Evolutionary conservation across 2,888 invertebrate genomes (phyloP).

Genomic region (Liopterus haemorrhoidalis): DNA sequence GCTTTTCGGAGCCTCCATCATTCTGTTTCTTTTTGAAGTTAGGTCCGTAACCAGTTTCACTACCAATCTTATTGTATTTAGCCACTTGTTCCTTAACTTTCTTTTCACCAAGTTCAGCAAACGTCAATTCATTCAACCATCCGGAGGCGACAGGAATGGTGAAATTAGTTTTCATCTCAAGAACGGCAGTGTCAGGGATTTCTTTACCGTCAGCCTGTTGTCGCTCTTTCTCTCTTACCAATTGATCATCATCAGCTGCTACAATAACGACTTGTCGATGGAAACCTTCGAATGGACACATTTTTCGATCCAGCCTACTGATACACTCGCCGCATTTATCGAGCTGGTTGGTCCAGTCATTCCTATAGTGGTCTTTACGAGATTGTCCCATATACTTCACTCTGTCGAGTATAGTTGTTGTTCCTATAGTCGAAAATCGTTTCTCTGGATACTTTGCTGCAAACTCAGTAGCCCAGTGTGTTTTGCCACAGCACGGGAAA

Average conservation of each 20-base stretch:
- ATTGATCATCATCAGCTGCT: slow-evolving; percentile 80
- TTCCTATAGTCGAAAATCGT: slow-evolving; percentile 82
- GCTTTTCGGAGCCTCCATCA: slow-evolving; percentile 25
- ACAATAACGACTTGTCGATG: slow-evolving; percentile 90
- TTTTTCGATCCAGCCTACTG: slow-evolving; percentile 83
- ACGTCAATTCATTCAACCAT: slow-evolving; percentile 74
- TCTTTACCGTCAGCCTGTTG: slow-evolving; percentile 86
- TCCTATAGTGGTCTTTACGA: slow-evolving; percentile 68
- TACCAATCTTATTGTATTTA: slow-evolving; percentile 77
- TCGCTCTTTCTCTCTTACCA: slow-evolving; percentile 71
- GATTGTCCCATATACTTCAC: slow-evolving; percentile 77
- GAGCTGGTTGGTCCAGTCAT: slow-evolving; percentile 82
- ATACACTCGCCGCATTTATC: slow-evolving; percentile 84
- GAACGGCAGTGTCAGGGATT: slow-evolving; percentile 84
- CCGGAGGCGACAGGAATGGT: slow-evolving; percentile 71
- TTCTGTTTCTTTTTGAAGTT: slow-evolving; percentile 40
- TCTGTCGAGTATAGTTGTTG: slow-evolving; percentile 76
- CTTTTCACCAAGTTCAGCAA: slow-evolving; percentile 68
- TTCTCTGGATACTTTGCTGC: slow-evolving; percentile 65
- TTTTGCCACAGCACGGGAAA: slow-evolving; percentile 89
- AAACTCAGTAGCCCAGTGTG: slow-evolving; percentile 79
- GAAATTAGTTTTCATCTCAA: slow-evolving; percentile 98
- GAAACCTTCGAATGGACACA: slow-evolving; percentile 93
- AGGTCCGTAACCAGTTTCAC: slow-evolving; percentile 52
- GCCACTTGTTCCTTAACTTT: slow-evolving; percentile 73